phyloP scores from a whole-genome alignment of 2,113 vertebrate species.

The Charadrius vociferus region DNA sequence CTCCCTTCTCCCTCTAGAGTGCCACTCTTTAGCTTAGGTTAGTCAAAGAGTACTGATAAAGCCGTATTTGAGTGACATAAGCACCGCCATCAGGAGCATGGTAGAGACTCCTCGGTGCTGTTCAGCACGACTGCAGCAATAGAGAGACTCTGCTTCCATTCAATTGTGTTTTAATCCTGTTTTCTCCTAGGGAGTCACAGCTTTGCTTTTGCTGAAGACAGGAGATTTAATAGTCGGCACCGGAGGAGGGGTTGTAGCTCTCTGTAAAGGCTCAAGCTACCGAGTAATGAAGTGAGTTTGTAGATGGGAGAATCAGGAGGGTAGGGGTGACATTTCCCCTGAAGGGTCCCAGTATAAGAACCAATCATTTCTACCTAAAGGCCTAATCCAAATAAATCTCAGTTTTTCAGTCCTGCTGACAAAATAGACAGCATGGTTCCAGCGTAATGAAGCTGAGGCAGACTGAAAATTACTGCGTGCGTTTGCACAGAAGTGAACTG shows the following conservation, averaged over 20 bases:
- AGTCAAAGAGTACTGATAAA: neutral
- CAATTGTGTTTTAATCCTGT: neutral
- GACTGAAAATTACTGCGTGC: neutral
- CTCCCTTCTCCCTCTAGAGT: neutral
- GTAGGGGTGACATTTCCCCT: neutral
- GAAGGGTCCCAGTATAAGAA: neutral
- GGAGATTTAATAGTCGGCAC: constrained; percentile 85
- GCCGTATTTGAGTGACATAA: neutral
- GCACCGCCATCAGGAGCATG: neutral
- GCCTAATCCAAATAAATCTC: neutral
- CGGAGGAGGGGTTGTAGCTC: constrained; percentile 81
- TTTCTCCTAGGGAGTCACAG: constrained; percentile 81
- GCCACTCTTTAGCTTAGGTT: neutral
- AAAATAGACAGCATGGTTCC: neutral
- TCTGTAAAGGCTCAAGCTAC: constrained; percentile 83
- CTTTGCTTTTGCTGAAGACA: constrained; percentile 78
- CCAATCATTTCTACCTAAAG: neutral
- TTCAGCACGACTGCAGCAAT: neutral
- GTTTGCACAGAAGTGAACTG: neutral
- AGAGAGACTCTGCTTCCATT: neutral
- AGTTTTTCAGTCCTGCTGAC: neutral
- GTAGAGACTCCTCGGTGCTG: neutral
- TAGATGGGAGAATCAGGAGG: neutral
- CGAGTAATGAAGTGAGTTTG: constrained; percentile 84
- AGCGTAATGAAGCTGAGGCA: neutral